Evolutionary conservation across 2,888 invertebrate species (phyloP).

Genomic region (Conus canariensis): DNA sequence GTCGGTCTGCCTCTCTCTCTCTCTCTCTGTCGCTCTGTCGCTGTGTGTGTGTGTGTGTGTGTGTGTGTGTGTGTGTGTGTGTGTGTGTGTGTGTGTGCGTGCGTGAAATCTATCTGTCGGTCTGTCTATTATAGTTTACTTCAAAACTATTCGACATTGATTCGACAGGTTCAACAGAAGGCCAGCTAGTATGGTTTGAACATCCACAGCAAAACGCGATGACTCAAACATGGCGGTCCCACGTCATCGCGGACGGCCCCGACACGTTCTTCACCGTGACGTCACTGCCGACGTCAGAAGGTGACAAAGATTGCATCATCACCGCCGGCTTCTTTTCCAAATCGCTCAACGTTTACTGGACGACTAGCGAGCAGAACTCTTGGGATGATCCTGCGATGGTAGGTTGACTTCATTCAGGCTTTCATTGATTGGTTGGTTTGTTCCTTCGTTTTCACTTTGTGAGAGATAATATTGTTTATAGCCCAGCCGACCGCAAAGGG

Average conservation of each 20-base stretch:
- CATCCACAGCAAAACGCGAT: constrained; percentile 57
- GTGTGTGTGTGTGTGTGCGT: neutral
- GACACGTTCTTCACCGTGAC: constrained; percentile 56
- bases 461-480: no score
- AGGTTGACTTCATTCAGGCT: neutral
- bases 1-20: neutral
- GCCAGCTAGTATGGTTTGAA: constrained; percentile 67
- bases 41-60: neutral
- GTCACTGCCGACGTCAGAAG: constrained; percentile 55
- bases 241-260: constrained; percentile 61
- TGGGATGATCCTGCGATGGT: constrained; percentile 61
- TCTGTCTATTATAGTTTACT: neutral
- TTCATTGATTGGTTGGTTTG: neutral
- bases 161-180: constrained; percentile 52
- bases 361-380: constrained; percentile 52
- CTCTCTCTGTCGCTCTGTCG: neutral
- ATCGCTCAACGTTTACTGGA: constrained; percentile 67
- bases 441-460: neutral
- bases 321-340: constrained; percentile 67
- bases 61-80: neutral
- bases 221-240: constrained; percentile 57
- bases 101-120: neutral
- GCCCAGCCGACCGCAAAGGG: no score
- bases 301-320: constrained; percentile 58
- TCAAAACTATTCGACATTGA: neutral